phyloP scores from a whole-genome alignment of 2,797 vertebrate genomes.

The Esox masquinongy region DNA sequence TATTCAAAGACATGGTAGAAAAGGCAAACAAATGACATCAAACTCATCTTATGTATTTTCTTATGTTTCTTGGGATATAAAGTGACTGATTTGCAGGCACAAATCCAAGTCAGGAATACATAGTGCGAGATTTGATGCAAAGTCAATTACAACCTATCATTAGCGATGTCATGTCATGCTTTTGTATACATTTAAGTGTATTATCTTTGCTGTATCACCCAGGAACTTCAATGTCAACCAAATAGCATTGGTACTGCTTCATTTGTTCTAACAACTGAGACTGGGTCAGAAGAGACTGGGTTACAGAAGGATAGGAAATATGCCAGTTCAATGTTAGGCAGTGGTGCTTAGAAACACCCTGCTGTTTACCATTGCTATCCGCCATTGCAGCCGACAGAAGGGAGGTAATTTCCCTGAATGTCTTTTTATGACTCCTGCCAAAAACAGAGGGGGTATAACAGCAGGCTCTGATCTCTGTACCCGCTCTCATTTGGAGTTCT shows the following conservation, averaged over 20 bases:
- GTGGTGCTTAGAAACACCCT: neutral
- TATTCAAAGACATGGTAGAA: neutral
- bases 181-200: neutral
- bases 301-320: neutral
- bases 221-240: neutral
- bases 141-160: neutral
- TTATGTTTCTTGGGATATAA: neutral
- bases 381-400: neutral
- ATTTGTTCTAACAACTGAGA: neutral
- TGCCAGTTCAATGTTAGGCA: neutral
- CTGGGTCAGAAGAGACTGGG: slow-evolving; percentile 1
- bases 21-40: neutral
- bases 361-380: slow-evolving; percentile 4
- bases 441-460: neutral
- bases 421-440: neutral
- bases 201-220: neutral
- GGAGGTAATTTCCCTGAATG: slow-evolving; percentile 9
- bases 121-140: neutral
- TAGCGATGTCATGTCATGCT: neutral
- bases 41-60: neutral
- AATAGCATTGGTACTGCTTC: neutral
- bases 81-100: neutral
- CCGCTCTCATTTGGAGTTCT: neutral
- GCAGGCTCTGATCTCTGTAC: neutral
- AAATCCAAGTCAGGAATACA: neutral